Evolutionary conservation across 92 coral and sea anemone genomes (phyloP), one percentile per base, ranked within the genome.

Genomic region (Phenganax subtilis): DNA sequence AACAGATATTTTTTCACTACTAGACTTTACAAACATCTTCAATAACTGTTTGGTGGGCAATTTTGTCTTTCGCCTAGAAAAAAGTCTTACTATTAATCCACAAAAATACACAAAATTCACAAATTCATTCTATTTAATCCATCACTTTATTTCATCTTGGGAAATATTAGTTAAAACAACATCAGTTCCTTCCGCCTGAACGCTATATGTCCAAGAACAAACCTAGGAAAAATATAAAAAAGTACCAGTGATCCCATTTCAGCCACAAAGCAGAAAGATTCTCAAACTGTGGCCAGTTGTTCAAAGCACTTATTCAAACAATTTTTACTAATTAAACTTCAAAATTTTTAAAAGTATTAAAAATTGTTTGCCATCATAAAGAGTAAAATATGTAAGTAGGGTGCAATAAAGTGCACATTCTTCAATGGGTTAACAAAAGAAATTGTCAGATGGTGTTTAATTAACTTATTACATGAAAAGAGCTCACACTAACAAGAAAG

Each of bases 11-110:
- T 83, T 79, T 75, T 83, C 86, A 57, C 89, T 80, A 72, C 77
- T 90, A 44, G 89, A 75, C 66, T 80, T 83, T 29, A 86, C 83
- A 70, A 90, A 90, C 12, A 85, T 80, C 57, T 77, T 85, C 56
- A 90, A 54, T 73, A 86, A 17, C 31, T 84, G 85, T 30, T 62
- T 80, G 30, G 86, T 74, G 25, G 93, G 93, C 44, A 86, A 29
- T 51, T 86, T 72, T 28, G 62, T 69, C 12, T 61, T 53, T 16
- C 87, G 87, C 53, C 93, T 90, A 55, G 53, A 70, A 71, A 57
- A 54, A 30, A 30, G 28, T 29, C 58, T 17, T 9, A 68, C 8
- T 29, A 68, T 37, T 37, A 37, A 37, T 37, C 5, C 47, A 37
- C 25, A 37, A 37, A 37, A 37, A 5, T 70, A 16, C 6, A 12